These are phyloP conservation scores for Macrosteles quadrilineatus DNA, from an alignment of 1,140 invertebrate species.

Conservation along the genomic window DNA sequence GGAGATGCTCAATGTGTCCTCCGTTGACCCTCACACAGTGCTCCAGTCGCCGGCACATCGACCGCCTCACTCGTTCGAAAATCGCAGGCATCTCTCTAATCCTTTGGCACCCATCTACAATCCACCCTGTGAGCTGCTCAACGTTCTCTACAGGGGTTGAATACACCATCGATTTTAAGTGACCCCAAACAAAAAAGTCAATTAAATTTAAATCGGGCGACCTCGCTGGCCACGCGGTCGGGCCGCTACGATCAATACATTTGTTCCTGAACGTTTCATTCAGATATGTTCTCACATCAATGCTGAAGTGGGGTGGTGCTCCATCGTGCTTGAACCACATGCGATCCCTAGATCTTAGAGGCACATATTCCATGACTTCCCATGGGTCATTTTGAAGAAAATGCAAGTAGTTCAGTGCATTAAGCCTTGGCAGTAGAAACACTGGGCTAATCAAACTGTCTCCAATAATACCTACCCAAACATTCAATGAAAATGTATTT, in stretches of 20 bases:
- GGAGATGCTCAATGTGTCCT: too few species aligned
- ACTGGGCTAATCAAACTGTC: not conserved
- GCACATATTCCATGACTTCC: not conserved
- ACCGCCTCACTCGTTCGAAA: not conserved
- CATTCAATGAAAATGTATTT: constrained; percentile 49
- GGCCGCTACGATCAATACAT: not conserved
- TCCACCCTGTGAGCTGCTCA: not conserved
- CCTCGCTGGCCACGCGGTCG: not conserved
- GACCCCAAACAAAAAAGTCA: not conserved
- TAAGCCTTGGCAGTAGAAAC: not conserved
- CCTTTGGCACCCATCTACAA: not conserved
- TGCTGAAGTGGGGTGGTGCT: not conserved
- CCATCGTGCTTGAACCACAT: not conserved
- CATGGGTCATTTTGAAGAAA: not conserved
- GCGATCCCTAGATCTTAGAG: not conserved
- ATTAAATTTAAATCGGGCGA: not conserved
- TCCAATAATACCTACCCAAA: too few species aligned
- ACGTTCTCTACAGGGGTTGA: not conserved
- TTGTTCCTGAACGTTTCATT: not conserved
- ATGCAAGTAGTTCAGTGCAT: not conserved
- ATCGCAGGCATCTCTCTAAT: not conserved
- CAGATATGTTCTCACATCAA: not conserved
- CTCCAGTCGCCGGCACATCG: not conserved
- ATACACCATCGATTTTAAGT: not conserved
- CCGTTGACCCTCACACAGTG: too few species aligned